phyloP scores from a whole-genome alignment of 2,797 vertebrate genomes.

The Acanthis flammea region DNA sequence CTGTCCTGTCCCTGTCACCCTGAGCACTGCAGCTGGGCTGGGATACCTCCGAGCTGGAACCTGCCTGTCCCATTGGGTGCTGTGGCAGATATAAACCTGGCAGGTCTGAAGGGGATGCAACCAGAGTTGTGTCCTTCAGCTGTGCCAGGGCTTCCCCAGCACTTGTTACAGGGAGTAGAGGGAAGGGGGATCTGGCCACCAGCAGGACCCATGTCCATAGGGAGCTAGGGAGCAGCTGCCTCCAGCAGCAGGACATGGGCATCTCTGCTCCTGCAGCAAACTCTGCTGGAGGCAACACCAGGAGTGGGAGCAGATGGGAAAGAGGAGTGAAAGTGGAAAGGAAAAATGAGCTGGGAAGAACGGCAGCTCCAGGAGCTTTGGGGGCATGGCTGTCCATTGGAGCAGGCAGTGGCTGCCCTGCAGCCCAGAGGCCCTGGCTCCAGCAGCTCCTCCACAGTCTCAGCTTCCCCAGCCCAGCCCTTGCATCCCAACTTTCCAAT shows the following conservation, averaged over 20 bases:
- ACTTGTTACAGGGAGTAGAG: fast-evolving
- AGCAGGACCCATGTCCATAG: neutral
- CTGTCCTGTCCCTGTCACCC: neutral
- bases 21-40: fast-evolving
- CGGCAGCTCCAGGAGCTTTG: fast-evolving
- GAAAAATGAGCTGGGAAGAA: neutral
- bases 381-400: fast-evolving
- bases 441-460: neutral
- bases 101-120: neutral
- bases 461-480: neutral
- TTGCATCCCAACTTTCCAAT: neutral
- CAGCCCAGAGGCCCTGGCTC: neutral
- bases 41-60: neutral
- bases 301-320: neutral
- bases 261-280: neutral
- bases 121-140: neutral
- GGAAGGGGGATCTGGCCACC: neutral
- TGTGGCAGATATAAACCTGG: neutral
- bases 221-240: neutral
- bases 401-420: neutral
- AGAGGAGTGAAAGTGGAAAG: neutral
- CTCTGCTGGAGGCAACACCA: neutral
- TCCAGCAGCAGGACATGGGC: neutral
- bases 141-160: neutral
- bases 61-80: fast-evolving